Conservation (phyloP, 2,888 invertebrate species). For the Myathropa florea region DNA sequence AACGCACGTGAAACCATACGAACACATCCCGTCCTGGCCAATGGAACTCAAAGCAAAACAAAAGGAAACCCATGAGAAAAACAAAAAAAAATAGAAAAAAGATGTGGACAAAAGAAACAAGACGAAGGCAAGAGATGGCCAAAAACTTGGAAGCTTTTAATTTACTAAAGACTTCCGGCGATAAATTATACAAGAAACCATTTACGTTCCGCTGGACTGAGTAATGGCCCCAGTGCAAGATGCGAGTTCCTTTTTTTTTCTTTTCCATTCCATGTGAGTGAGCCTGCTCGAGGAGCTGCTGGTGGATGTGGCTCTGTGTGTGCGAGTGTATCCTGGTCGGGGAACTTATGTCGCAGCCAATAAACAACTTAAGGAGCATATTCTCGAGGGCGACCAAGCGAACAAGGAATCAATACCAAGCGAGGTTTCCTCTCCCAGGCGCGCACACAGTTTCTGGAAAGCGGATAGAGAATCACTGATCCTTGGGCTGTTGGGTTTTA, state of each 20-base stretch:
- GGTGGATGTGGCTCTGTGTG: background rate
- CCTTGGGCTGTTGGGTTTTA: constrained; percentile 30
- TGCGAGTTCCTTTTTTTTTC: constrained; percentile 37
- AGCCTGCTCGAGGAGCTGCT: background rate
- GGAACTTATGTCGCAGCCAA: constrained; percentile 70
- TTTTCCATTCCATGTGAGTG: background rate
- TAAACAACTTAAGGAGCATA: constrained; percentile 69
- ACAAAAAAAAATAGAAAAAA: background rate
- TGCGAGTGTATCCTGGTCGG: constrained; percentile 14
- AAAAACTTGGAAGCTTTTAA: constrained; percentile 70
- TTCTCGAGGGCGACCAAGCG: constrained; percentile 69
- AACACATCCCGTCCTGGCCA: background rate
- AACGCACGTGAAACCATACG: constrained; percentile 24
- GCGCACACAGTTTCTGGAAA: constrained; percentile 3
- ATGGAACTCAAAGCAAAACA: background rate
- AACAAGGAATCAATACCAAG: constrained; percentile 61
- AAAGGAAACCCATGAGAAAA: background rate
- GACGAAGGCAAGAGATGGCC: constrained; percentile 34
- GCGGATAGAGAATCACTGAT: background rate
- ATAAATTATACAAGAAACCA: constrained; percentile 70
- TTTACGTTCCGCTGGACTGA: constrained; percentile 70
- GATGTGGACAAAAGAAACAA: background rate
- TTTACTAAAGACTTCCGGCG: constrained; percentile 71
- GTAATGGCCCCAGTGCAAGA: constrained; percentile 68
- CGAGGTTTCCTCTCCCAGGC: constrained; percentile 29